Evolutionary conservation across 2,797 vertebrate species (phyloP).

Genomic region (Pipistrellus pipistrellus): DNA sequence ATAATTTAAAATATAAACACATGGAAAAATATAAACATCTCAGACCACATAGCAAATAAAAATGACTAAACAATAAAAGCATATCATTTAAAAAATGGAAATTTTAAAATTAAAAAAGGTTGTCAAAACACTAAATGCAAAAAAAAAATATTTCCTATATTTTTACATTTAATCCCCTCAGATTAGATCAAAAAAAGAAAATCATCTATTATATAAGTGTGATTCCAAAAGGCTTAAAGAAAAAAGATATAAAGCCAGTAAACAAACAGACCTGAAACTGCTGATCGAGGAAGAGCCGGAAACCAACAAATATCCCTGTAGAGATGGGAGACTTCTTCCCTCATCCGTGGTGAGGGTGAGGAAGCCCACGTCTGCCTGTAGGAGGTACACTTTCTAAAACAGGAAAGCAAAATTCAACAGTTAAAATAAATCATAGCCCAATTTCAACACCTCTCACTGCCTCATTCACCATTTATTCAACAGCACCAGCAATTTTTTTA

Average conservation of each 20-base stretch:
- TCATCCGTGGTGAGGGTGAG: neutral
- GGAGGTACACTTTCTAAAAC: neutral
- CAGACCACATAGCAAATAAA: neutral
- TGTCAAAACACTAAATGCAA: slow-evolving; percentile 33
- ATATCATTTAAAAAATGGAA: slow-evolving; percentile 6
- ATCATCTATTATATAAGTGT: neutral
- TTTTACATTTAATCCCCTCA: neutral
- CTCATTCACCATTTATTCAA: neutral
- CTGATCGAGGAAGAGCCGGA: neutral
- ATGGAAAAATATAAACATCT: slow-evolving; percentile 15
- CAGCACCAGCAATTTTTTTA: neutral
- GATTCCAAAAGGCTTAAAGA: neutral
- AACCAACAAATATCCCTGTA: neutral
- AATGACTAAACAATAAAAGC: slow-evolving; percentile 4
- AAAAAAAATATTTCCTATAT: neutral
- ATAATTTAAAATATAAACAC: neutral
- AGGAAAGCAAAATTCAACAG: neutral
- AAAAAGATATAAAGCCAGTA: neutral
- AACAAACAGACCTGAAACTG: slow-evolving; percentile 6
- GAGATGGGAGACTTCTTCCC: neutral
- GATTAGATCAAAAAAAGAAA: neutral
- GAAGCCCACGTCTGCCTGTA: neutral
- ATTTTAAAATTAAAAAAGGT: neutral
- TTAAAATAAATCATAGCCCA: neutral
- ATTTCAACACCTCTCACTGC: neutral